Evolutionary conservation across 1,140 invertebrate species (phyloP).

Genomic region (Hyphantria cunea): DNA sequence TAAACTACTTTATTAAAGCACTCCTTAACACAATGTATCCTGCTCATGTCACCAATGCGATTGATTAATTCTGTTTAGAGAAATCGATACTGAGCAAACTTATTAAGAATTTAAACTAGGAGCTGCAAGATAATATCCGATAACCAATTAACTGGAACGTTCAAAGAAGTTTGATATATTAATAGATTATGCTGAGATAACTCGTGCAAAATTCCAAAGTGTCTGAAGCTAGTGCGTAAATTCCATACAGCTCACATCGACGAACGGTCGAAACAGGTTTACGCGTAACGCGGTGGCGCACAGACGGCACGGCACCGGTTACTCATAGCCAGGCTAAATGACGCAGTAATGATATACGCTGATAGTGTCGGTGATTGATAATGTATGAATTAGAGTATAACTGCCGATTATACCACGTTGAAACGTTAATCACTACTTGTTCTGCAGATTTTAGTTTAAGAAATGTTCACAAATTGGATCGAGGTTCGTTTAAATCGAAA

Average conservation of each 20-base stretch:
- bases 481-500: too few species aligned
- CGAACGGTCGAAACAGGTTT: conserved; percentile 45
- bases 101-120: too few species aligned
- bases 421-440: background rate
- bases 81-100: too few species aligned
- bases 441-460: too few species aligned
- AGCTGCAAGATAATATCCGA: too few species aligned
- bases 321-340: conserved; percentile 57
- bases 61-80: too few species aligned
- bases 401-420: background rate
- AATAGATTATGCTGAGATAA: background rate
- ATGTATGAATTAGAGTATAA: background rate
- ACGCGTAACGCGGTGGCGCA: conserved; percentile 65
- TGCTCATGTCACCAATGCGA: too few species aligned
- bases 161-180: background rate
- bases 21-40: too few species aligned
- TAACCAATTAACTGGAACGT: too few species aligned
- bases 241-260: conserved; percentile 36
- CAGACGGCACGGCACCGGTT: conserved; percentile 51
- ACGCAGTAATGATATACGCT: conserved; percentile 27
- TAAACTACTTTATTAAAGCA: too few species aligned
- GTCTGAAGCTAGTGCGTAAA: conserved; percentile 26
- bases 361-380: background rate
- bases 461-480: too few species aligned
- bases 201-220: conserved; percentile 1